A percentile compares a stretch with the other conserved stretches of the same genome.
phyloP scores from a whole-genome alignment of 2,888 invertebrate species.

The Acanthococcus lagerstroemiae region DNA sequence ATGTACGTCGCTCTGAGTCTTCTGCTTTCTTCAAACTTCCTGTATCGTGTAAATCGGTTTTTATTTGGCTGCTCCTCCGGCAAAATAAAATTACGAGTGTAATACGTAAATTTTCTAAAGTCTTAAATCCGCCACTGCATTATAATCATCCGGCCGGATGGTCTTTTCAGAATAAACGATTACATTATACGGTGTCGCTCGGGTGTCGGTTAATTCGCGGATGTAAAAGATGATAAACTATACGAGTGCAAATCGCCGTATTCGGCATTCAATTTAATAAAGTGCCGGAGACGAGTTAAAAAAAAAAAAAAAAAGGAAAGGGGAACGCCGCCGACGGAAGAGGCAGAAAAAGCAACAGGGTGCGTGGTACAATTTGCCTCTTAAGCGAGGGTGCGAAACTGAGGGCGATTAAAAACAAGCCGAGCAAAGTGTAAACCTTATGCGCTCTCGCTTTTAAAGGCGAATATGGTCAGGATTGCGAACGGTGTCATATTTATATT shows the following conservation, averaged over 20 bases:
- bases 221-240: slow-evolving; percentile 4
- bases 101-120: neutral
- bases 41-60: too few relatives aligned
- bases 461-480: neutral
- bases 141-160: neutral
- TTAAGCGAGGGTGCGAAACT: slow-evolving; percentile 21
- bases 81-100: too few relatives aligned
- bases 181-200: neutral
- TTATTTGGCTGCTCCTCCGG: too few relatives aligned
- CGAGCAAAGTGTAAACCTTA: slow-evolving; percentile 15
- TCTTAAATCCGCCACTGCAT: neutral
- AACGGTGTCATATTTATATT: slow-evolving; percentile 25
- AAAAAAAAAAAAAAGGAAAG: slow-evolving; percentile 1
- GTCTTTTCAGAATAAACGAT: neutral
- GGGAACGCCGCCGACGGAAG: neutral
- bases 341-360: slow-evolving; percentile 25
- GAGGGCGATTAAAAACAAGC: slow-evolving; percentile 28
- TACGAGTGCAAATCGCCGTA: slow-evolving; percentile 18
- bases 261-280: slow-evolving; percentile 28
- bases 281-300: slow-evolving; percentile 8
- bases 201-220: slow-evolving; percentile 15
- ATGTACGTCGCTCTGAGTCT: too few relatives aligned
- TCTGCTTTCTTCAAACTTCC: too few relatives aligned
- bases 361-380: slow-evolving; percentile 18
- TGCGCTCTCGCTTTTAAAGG: slow-evolving; percentile 4